Evolutionary conservation across 2,888 invertebrate species (phyloP), one percentile per base, ranked within the genome.

Genomic region (Lepidochrysops patricia): DNA sequence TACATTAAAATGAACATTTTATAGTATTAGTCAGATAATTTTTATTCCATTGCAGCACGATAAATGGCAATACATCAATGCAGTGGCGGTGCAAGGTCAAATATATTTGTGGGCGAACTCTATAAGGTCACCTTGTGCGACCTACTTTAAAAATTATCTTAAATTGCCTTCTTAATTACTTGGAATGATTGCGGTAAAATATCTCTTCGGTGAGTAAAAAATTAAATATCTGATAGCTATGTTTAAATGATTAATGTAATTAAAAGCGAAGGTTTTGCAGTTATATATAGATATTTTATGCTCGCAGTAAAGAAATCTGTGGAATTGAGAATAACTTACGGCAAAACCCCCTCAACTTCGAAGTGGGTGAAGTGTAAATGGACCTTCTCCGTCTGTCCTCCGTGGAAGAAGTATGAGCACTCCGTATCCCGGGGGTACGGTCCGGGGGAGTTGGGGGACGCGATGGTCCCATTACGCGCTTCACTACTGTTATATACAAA

Each of bases 281-380:
- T 15, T 9, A 37, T 57, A 58, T n/a, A n/a, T n/a, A n/a, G n/a
- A n/a, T n/a, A n/a, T n/a, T n/a, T n/a, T n/a, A n/a, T n/a, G n/a
- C n/a, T n/a, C n/a, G n/a, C n/a, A n/a, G n/a, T n/a, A n/a, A n/a
- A n/a, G n/a, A n/a, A n/a, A n/a, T n/a, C n/a, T n/a, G n/a, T n/a
- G n/a, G n/a, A n/a, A n/a, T n/a, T n/a, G n/a, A n/a, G n/a, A n/a
- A n/a, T n/a, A n/a, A 92, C 95, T 94, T 91, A 98, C 98, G 97
- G 97, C 71, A 94, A 90, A 62, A 98, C 95, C 66, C 98, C 98
- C 83, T 98, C 98, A 49, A 98, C 95, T 78, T 98, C 97, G 76
- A 98, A 98, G 83, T 95, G 96, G 57, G 94, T 94, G 79, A 98
- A 98, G 75, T 95, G 94, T 65, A 97, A 90, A 72, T 94, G 94